Percentiles rank a stretch among this genome's conserved stretches.
Conservation (phyloP, 2,888 invertebrate species). For the Cantharis nigra region DNA sequence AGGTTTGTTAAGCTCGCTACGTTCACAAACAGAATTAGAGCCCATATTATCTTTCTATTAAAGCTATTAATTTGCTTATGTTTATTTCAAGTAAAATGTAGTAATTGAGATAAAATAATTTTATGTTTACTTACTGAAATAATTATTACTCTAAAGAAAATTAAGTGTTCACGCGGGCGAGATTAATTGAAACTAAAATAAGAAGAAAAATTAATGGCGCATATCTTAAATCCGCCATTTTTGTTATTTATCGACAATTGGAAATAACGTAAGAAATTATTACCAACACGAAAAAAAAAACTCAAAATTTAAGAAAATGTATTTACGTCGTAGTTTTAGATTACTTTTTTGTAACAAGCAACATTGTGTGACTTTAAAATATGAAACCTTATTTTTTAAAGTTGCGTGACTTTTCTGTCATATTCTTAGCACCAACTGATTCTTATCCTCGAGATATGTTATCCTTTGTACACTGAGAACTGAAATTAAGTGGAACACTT, state of each 20-base stretch:
- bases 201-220: not conserved
- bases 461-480: not conserved
- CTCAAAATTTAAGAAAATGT: not conserved
- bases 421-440: not conserved
- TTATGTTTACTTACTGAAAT: not conserved
- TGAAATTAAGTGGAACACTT: not conserved
- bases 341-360: not conserved
- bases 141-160: not conserved
- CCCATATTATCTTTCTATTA: constrained; percentile 9
- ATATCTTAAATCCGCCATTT: not conserved
- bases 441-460: not conserved
- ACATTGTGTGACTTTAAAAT: not conserved
- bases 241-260: not conserved
- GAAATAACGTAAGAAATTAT: not conserved
- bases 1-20: constrained; percentile 13
- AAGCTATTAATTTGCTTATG: constrained; percentile 13
- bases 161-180: not conserved
- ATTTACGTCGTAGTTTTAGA: not conserved
- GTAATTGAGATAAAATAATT: constrained; percentile 8
- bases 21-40: constrained; percentile 12
- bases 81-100: not conserved
- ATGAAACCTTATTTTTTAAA: not conserved
- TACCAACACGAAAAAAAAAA: not conserved
- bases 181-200: not conserved
- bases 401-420: not conserved